A percentile compares a stretch with the other conserved stretches of the same genome.
phyloP scores from a whole-genome alignment of 2,888 invertebrate genomes.

The Geophilus truncorum region DNA sequence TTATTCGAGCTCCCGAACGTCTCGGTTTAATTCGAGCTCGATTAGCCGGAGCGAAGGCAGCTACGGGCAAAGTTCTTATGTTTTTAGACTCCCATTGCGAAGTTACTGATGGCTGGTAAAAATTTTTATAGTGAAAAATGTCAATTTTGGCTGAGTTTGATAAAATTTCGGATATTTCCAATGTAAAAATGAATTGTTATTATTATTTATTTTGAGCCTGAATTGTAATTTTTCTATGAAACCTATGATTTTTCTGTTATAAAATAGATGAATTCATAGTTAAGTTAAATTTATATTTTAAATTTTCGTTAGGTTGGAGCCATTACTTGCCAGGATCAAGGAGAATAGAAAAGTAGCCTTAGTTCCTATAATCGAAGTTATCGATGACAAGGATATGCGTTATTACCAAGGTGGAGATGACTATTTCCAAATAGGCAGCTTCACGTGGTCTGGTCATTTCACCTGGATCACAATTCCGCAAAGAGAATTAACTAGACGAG shows the following conservation, averaged over 20 bases:
- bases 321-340: constrained; percentile 77
- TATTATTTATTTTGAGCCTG: too few species aligned
- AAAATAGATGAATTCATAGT: too few species aligned
- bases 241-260: too few species aligned
- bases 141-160: too few species aligned
- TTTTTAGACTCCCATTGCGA: constrained; percentile 93
- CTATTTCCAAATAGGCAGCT: constrained; percentile 65
- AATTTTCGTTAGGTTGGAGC: constrained; percentile 62
- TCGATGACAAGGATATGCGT: constrained; percentile 71
- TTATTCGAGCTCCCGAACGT: constrained; percentile 68
- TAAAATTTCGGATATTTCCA: too few species aligned
- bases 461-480: constrained; percentile 79
- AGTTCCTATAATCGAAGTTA: constrained; percentile 92
- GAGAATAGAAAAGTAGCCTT: constrained; percentile 72
- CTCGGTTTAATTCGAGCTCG: constrained; percentile 86
- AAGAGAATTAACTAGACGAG: constrained; percentile 58
- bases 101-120: constrained; percentile 64
- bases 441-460: constrained; percentile 86
- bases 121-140: too few species aligned
- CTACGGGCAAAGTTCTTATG: constrained; percentile 71
- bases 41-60: constrained; percentile 76
- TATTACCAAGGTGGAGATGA: constrained; percentile 58
- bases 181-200: too few species aligned
- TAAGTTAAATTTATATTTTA: neutral
- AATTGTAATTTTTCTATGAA: too few species aligned